Evolutionary conservation across 2,888 invertebrate species (phyloP), one percentile per base, ranked within the genome.

Genomic region (Coelinius sp.): DNA sequence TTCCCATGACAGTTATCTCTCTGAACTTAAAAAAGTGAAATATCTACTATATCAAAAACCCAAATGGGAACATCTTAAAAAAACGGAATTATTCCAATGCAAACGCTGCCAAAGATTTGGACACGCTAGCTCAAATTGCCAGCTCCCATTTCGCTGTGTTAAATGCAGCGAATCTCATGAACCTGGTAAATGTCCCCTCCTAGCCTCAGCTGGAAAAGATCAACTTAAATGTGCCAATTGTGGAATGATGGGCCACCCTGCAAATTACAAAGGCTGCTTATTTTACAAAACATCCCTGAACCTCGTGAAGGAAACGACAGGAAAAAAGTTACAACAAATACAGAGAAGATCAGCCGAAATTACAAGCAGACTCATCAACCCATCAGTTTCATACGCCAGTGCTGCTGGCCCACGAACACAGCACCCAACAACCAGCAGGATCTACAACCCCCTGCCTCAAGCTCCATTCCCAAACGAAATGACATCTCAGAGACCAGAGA

Each of bases 161-260:
- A 53, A 53, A 24, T 53, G 53, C 22, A 8, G 10, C 2, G 24
- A 53, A 24, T 25, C 22, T 3, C 53, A 53, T 25, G 53, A 53
- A 4, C 24, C 53, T n/a, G 25, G 53, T 7, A 24, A 25, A 22
- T 56, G 56, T 1, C 52, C 52, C 22, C 22, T 52, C 1, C 5
- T 24, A 3, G 12, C 8, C 22, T 22, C 5, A 22, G 52, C 52
- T 2, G 12, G 25, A 10, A 24, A 24, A 24, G 25, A 52, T 7
- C 25, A 56, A 56, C 56, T 56, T 7, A 56, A 56, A 56, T 56
- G 56, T 27, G 56, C 27, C 10, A 56, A 56, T 17, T 27, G 56
- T 14, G 56, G 56, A 10, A 0, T 14, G 12, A 1, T 7, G 1
- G 31, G 59, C n/a, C 31, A 59, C 10, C 59, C 59, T 3, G 59